These are phyloP conservation scores for Staurois parvus DNA, from an alignment of 2,797 vertebrate species.

Conservation along the genomic window DNA sequence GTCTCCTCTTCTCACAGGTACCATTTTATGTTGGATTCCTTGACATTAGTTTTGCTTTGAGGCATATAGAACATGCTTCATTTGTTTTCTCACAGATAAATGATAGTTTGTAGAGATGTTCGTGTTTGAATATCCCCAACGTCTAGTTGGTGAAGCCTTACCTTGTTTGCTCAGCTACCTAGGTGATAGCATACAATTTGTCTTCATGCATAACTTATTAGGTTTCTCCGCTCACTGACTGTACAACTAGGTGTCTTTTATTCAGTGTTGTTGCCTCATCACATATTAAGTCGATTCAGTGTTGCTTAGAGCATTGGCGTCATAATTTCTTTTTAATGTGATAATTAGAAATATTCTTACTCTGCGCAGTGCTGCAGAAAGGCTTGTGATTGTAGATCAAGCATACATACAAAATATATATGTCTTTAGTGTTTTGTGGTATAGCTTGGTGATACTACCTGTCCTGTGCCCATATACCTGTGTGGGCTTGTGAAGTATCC, in stretches of 20 bases:
- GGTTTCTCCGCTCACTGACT: slow-evolving; percentile 57
- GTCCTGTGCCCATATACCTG: not conserved
- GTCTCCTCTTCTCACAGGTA: slow-evolving; percentile 19
- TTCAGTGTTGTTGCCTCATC: slow-evolving; percentile 32
- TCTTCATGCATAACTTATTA: slow-evolving; percentile 64
- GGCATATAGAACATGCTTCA: slow-evolving; percentile 14
- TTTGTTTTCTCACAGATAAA: slow-evolving; percentile 13
- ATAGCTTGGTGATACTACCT: not conserved
- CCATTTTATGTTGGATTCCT: slow-evolving; percentile 5
- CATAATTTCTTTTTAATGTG: slow-evolving; percentile 25
- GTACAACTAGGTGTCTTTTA: slow-evolving; percentile 52
- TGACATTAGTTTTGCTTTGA: not conserved
- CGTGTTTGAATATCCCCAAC: not conserved
- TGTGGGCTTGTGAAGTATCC: not conserved
- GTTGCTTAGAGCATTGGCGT: slow-evolving; percentile 10
- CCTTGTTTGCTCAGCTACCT: slow-evolving; percentile 61
- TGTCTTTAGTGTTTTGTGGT: not conserved
- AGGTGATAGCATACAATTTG: slow-evolving; percentile 62
- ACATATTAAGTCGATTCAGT: slow-evolving; percentile 31
- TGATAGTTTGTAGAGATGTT: slow-evolving; percentile 21
- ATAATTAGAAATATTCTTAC: slow-evolving; percentile 10
- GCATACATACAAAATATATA: not conserved
- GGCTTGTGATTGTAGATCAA: not conserved
- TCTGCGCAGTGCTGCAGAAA: not conserved
- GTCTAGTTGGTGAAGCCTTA: slow-evolving; percentile 50